A percentile compares a stretch with the other conserved stretches of the same genome.
phyloP scores from a whole-genome alignment of 92 coral and sea anemone genomes.

The Nematostella vectensis region DNA sequence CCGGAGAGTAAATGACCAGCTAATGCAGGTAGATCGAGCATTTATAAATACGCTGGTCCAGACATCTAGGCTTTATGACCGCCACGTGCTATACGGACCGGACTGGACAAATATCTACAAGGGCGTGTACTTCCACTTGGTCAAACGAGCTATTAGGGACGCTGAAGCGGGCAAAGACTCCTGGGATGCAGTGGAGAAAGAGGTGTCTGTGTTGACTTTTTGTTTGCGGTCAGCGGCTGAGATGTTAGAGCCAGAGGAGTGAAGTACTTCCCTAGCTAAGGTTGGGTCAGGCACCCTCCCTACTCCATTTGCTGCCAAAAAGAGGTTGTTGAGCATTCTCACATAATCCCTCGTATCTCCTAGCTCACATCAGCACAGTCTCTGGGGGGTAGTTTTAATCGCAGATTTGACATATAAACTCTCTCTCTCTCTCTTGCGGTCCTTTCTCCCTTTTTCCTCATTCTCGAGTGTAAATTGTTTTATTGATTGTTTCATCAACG shows the following conservation, averaged over 20 bases:
- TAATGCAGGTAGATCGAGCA: conserved; percentile 65
- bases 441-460: no score
- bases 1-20: conserved; percentile 70
- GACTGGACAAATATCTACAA: conserved; percentile 34
- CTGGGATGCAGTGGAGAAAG: conserved; percentile 48
- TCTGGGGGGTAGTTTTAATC: no score
- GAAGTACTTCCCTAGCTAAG: neutral
- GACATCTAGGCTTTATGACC: conserved; percentile 9
- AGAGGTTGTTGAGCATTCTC: no score
- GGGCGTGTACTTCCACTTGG: conserved; percentile 47
- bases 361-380: no score
- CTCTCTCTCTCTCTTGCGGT: no score
- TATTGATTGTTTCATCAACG: no score
- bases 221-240: conserved; percentile 52
- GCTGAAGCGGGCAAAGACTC: conserved; percentile 40
- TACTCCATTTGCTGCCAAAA: no score
- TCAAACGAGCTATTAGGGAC: conserved; percentile 24
- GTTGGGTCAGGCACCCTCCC: no score
- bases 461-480: no score
- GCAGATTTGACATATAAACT: no score
- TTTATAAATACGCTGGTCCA: conserved; percentile 39
- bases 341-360: no score
- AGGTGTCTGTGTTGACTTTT: conserved; percentile 42
- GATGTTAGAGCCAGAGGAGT: conserved; percentile 5
- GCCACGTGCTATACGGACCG: conserved; percentile 60